Evolutionary conservation across 2,797 vertebrate species (phyloP), one percentile per base, ranked within the genome.

Genomic region (Helicolenus hilgendorfi): DNA sequence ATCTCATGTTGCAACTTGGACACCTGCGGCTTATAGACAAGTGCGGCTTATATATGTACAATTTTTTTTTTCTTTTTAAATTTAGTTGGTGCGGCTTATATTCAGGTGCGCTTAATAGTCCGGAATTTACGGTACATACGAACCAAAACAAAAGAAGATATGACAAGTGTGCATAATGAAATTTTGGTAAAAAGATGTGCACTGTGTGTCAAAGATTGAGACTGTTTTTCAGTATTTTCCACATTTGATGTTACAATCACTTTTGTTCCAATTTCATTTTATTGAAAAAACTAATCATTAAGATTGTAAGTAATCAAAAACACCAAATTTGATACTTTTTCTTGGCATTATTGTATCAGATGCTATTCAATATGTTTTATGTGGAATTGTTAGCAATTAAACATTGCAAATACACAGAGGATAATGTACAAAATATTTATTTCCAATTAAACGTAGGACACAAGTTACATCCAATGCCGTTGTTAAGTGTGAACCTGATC

Each of bases 161-260:
- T 58, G 56, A 60, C 9, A 79, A 26, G 2, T 71, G 59, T 67
- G 26, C 84, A 88, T 26, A 81, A 86, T 93, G 78, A 89, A 68
- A 88, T 81, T 85, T 86, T 76, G 87, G 80, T 92, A 79, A 88
- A 90, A 83, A 56, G 80, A 93, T 27, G 27, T 88, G 82, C 83
- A 14, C 45, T 83, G 9, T 85, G 24, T 88, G 38, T 85, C 38
- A 69, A 71, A 76, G 13, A 55, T 27, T 31, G 5, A 35, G 4
- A 55, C 1, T 4, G 1, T 49, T 56, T 73, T 58, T 63, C 14
- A 68, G 22, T 69, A 56, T 79, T 90, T 85, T 64, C 11, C 45
- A 69, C 2, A 77, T 72, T 55, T 45, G 1, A 45, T 77, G 11
- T 33, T 70, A 13, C 2, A 45, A 26, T 73, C 9, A 55, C 26